phyloP scores from a whole-genome alignment of 1,140 invertebrate species.

The Harpegnathos saltator region DNA sequence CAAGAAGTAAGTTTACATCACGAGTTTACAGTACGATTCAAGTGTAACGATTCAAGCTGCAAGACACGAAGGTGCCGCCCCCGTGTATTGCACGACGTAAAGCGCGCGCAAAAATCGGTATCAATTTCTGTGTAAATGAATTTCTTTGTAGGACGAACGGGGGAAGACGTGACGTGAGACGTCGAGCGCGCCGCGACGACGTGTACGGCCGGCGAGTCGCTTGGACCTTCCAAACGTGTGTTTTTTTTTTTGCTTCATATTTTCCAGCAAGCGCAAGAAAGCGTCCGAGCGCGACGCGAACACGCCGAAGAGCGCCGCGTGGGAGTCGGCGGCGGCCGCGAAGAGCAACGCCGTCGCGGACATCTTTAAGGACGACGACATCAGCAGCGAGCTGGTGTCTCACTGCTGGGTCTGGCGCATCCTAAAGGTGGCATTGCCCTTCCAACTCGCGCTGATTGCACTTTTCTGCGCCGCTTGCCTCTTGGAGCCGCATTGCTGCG shows the following conservation, averaged over 20 bases:
- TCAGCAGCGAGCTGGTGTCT: constrained; percentile 84
- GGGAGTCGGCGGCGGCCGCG: constrained; percentile 14
- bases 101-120: too few species aligned
- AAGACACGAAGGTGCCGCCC: too few species aligned
- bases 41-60: too few species aligned
- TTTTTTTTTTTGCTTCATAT: neutral
- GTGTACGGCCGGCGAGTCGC: neutral
- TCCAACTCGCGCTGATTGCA: constrained; percentile 93
- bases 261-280: constrained; percentile 83
- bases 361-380: constrained; percentile 76
- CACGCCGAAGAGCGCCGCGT: constrained; percentile 35
- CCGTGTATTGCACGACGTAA: too few species aligned
- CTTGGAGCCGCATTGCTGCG: constrained; percentile 94
- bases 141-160: too few species aligned
- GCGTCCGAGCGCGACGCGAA: constrained; percentile 30
- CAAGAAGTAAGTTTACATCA: too few species aligned
- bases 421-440: constrained; percentile 91
- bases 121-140: too few species aligned
- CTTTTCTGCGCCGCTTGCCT: constrained; percentile 93
- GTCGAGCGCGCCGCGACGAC: too few species aligned
- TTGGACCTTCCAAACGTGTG: neutral
- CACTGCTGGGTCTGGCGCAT: constrained; percentile 91
- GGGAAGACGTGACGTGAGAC: too few species aligned
- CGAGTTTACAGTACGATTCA: too few species aligned
- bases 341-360: constrained; percentile 55